phyloP scores from a whole-genome alignment of 2,113 vertebrate genomes.

The Ammodytes dubius region DNA sequence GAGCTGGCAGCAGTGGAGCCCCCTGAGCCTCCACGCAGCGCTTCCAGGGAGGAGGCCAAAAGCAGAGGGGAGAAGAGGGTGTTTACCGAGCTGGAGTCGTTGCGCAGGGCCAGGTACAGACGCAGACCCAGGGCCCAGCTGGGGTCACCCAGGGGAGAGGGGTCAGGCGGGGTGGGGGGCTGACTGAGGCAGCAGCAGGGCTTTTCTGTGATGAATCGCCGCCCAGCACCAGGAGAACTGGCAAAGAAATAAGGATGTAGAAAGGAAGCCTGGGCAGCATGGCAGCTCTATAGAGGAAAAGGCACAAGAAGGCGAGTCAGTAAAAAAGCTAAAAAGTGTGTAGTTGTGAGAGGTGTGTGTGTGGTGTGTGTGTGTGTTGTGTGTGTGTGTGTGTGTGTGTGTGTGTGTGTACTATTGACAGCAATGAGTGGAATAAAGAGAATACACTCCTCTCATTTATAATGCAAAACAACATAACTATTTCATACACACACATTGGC shows the following conservation, averaged over 20 bases:
- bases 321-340: not conserved
- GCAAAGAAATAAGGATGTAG: slow-evolving; percentile 47
- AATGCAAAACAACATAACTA: not conserved
- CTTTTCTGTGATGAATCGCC: slow-evolving; percentile 47
- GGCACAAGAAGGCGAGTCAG: not conserved
- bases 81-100: slow-evolving; percentile 50
- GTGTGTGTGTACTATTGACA: no score
- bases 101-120: slow-evolving; percentile 67
- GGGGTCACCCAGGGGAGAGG: slow-evolving; percentile 56
- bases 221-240: slow-evolving; percentile 49
- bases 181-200: not conserved
- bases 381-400: not conserved
- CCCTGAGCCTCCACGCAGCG: slow-evolving; percentile 54
- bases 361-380: no score
- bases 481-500: not conserved
- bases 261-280: slow-evolving; percentile 61
- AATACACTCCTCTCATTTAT: not conserved
- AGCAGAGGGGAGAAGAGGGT: slow-evolving; percentile 76
- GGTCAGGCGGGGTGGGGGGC: not conserved
- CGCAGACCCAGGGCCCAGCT: slow-evolving; percentile 80
- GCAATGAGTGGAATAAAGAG: slow-evolving; percentile 12
- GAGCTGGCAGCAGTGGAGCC: slow-evolving; percentile 74
- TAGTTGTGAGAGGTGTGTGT: not conserved
- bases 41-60: slow-evolving; percentile 69
- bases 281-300: slow-evolving; percentile 48